These are phyloP conservation scores for Taxidea taxus DNA, from an alignment of 2,113 vertebrate species.

Conservation along the genomic window DNA sequence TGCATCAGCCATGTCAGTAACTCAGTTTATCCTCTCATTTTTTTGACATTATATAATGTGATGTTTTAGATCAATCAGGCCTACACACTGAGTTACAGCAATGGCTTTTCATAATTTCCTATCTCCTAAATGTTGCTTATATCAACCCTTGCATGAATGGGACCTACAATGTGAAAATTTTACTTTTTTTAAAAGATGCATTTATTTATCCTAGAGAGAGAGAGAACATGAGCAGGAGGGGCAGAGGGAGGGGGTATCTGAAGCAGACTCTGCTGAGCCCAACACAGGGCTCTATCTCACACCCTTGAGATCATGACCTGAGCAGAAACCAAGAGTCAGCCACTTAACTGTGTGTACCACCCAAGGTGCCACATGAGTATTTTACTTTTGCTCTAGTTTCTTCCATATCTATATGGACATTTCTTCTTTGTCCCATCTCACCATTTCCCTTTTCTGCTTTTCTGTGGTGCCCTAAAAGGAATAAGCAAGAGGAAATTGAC, in stretches of 20 bases:
- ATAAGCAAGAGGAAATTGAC: background rate
- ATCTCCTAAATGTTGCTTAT: background rate
- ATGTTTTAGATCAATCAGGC: background rate
- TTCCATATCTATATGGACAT: background rate
- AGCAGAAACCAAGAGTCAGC: background rate
- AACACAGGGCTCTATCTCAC: background rate
- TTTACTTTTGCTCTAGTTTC: background rate
- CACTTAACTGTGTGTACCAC: background rate
- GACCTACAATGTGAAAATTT: background rate
- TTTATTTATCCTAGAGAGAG: background rate
- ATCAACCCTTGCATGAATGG: background rate
- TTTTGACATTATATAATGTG: background rate
- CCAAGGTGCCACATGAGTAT: background rate
- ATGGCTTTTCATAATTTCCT: background rate
- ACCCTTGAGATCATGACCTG: background rate
- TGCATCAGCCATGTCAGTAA: background rate
- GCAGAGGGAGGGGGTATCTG: no score
- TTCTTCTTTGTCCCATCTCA: background rate
- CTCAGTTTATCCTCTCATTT: background rate
- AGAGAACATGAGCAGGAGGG: background rate
- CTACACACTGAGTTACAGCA: background rate
- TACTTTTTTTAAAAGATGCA: background rate
- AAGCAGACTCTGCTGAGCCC: no score
- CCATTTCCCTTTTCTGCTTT: background rate
- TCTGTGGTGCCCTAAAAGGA: background rate